Conservation (phyloP, 2,797 vertebrate genomes). For the Hydrophis major region DNA sequence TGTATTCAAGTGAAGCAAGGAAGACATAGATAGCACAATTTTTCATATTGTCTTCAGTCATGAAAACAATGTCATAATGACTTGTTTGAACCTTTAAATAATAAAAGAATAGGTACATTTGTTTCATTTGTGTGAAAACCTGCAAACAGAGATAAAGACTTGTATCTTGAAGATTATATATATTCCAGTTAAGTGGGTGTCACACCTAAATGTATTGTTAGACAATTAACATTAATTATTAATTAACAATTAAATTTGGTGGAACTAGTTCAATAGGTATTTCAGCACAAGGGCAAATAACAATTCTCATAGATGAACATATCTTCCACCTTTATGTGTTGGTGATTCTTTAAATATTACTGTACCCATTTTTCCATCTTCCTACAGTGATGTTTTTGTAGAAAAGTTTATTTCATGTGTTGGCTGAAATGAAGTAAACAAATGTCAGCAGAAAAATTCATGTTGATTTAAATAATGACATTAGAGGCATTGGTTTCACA, state of each 20-base stretch:
- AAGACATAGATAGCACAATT: accelerated
- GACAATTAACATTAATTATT: background rate
- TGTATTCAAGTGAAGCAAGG: background rate
- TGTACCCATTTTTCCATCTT: background rate
- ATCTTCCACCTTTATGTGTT: background rate
- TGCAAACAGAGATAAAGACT: background rate
- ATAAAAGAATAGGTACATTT: background rate
- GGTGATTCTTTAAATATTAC: background rate
- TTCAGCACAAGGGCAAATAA: background rate
- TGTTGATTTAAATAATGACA: background rate
- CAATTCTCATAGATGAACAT: background rate
- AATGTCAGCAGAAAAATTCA: background rate
- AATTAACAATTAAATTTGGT: background rate
- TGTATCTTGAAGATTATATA: background rate
- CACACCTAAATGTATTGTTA: background rate
- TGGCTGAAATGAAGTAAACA: too few species aligned
- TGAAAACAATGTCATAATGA: background rate
- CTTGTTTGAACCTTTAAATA: background rate
- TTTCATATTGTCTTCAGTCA: accelerated
- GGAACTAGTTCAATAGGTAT: background rate
- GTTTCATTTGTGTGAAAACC: background rate
- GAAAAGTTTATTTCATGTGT: background rate
- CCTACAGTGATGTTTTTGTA: background rate
- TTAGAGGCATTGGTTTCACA: background rate
- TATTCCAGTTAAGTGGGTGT: background rate